Evolutionary conservation across 2,113 vertebrate genomes (phyloP), one percentile per base, ranked within the genome.

Genomic region (Scartelaos histophorus): DNA sequence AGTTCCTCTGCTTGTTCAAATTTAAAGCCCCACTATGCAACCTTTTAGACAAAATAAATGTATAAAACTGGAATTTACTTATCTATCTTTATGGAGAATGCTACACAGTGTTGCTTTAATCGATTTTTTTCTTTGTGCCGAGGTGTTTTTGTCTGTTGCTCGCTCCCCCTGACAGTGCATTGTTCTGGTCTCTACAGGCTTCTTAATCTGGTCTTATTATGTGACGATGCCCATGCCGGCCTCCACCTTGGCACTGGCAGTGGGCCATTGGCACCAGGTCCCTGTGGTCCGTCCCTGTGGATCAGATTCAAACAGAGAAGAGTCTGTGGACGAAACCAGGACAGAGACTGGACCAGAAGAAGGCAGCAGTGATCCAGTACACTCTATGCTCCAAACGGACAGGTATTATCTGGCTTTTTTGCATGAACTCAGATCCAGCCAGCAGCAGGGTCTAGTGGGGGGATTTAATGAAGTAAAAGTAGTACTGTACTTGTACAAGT

Each of bases 171-270:
- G 45, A 65, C 46, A 69, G 74, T 79, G 77, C 13, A 70, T 79
- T 38, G 34, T 69, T 85, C 3, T 74, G 76, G 47, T 77, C 53
- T 53, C 72, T 61, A 94, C 85, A 99, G 98, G 85, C 74, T 67
- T 83, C 25, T 90, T 82, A 65, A 93, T 90, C 67, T 99, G 98
- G 97, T 91, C 94, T 88, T 99, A 97, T 91, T 96, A 96, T 15
- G 95, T 99, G 65, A 96, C 96, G 34, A 98, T 98, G 97, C 96
- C 95, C 13, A 97, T 98, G 98, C 97, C 98, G 13, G 96, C 98
- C 61, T 98, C 98, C 45, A 99, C 98, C 54, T 96, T 99, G 83
- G 95, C 96, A 47, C 92, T 99, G 87, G 97, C 96, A 56, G 94
- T 98, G 70, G 98, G 98, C 22, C 92, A 91, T 86, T 99, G 98